phyloP scores from a whole-genome alignment of 2,888 invertebrate species.

The Pristionchus japonicus region DNA sequence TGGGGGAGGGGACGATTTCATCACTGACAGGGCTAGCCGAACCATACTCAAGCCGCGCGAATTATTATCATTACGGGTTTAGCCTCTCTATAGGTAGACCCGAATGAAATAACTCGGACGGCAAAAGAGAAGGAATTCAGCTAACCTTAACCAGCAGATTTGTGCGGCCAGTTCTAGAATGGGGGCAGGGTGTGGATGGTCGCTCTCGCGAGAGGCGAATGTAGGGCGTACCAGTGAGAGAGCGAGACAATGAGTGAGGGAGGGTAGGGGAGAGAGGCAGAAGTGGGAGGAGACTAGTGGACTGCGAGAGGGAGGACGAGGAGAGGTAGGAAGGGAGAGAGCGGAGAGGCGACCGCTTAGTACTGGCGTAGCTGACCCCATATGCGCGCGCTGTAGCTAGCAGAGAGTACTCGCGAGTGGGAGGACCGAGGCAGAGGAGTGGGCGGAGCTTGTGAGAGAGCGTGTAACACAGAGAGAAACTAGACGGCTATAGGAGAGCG shows the following conservation, averaged over 20 bases:
- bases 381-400: slow-evolving; percentile 44
- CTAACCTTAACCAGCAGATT: slow-evolving; percentile 24
- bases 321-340: slow-evolving; percentile 26
- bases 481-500: not conserved
- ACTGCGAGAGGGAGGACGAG: not conserved
- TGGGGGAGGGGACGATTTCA: not conserved
- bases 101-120: slow-evolving; percentile 47
- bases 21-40: not conserved
- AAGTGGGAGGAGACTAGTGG: slow-evolving; percentile 23
- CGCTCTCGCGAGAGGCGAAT: slow-evolving; percentile 42
- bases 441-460: slow-evolving; percentile 31
- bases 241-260: slow-evolving; percentile 34
- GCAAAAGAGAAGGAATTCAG: slow-evolving; percentile 15
- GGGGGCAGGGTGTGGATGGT: slow-evolving; percentile 38
- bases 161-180: slow-evolving; percentile 27
- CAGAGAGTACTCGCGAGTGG: slow-evolving; percentile 43
- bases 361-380: slow-evolving; percentile 44
- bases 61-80: slow-evolving; percentile 49
- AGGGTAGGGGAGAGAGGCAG: slow-evolving; percentile 19
- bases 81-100: slow-evolving; percentile 42
- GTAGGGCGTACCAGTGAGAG: slow-evolving; percentile 44
- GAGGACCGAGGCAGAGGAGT: slow-evolving; percentile 38
- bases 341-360: slow-evolving; percentile 43
- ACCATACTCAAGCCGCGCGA: slow-evolving; percentile 15
- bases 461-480: not conserved